phyloP scores from a whole-genome alignment of 2,797 vertebrate species.

The Sciaenops ocellatus region DNA sequence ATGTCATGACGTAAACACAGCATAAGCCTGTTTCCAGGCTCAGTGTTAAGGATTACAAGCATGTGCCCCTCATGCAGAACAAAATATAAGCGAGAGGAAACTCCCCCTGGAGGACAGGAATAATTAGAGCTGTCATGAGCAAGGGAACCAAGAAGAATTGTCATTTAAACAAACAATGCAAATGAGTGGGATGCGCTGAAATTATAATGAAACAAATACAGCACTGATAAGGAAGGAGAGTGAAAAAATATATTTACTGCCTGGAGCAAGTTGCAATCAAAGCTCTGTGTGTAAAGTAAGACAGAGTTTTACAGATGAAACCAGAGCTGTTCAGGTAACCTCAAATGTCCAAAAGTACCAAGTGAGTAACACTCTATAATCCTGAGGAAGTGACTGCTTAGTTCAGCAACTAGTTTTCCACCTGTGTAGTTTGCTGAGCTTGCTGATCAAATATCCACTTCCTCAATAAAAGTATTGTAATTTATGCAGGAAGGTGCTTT shows the following conservation, averaged over 20 bases:
- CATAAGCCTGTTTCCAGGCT: conserved; percentile 3
- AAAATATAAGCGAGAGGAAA: conserved; percentile 10
- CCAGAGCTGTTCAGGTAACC: conserved; percentile 8
- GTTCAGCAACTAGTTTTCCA: conserved; percentile 2
- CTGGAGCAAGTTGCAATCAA: not conserved
- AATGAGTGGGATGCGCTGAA: conserved; percentile 7
- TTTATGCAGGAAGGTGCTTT: not conserved
- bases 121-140: conserved; percentile 15
- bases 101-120: conserved; percentile 9
- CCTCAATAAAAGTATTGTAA: not conserved
- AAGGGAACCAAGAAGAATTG: not conserved
- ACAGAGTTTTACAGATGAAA: conserved; percentile 13
- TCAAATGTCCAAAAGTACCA: conserved; percentile 25
- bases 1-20: conserved; percentile 10
- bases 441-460: not conserved
- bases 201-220: conserved; percentile 5
- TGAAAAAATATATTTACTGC: not conserved
- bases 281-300: not conserved
- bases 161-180: conserved; percentile 7
- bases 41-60: not conserved
- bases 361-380: not conserved
- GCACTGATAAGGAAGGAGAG: not conserved
- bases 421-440: not conserved
- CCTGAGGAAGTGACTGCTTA: conserved; percentile 13
- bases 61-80: not conserved